Conservation (phyloP, 2,888 invertebrate species). For the Cataglyphis cursor region DNA sequence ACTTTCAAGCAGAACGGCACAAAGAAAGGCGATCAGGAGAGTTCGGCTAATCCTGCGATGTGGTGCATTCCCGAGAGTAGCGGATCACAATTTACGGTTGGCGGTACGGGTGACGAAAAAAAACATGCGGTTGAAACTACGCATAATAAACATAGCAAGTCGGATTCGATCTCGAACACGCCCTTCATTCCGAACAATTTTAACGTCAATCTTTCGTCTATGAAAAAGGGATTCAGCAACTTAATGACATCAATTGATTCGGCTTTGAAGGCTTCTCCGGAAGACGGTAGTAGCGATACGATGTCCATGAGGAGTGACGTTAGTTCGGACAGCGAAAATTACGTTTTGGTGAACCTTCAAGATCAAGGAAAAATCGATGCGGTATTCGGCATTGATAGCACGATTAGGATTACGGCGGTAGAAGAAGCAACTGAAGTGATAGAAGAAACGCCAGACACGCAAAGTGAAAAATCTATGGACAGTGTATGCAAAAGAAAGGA, state of each 20-base stretch:
- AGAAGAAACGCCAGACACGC: slow-evolving; percentile 92
- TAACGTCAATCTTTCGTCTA: slow-evolving; percentile 90
- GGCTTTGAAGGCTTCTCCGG: slow-evolving; percentile 91
- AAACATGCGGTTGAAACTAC: slow-evolving; percentile 36
- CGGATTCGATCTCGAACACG: slow-evolving; percentile 74
- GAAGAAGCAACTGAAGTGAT: slow-evolving; percentile 95
- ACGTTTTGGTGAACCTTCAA: slow-evolving; percentile 92
- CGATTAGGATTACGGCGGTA: slow-evolving; percentile 87
- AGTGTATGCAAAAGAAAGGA: slow-evolving; percentile 93
- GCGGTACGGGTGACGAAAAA: slow-evolving; percentile 64
- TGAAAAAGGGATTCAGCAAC: slow-evolving; percentile 94
- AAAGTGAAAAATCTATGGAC: slow-evolving; percentile 94
- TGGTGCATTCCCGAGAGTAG: slow-evolving; percentile 32
- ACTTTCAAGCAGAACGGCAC: slow-evolving; percentile 84
- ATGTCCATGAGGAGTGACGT: slow-evolving; percentile 93
- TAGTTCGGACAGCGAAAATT: slow-evolving; percentile 96
- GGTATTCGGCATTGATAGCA: slow-evolving; percentile 84
- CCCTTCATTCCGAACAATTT: slow-evolving; percentile 85
- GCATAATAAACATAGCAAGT: slow-evolving; percentile 66
- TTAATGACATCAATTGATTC: slow-evolving; percentile 95
- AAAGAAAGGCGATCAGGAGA: slow-evolving; percentile 71
- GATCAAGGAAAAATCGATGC: slow-evolving; percentile 89
- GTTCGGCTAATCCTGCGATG: slow-evolving; percentile 35
- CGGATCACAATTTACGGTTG: slow-evolving; percentile 41
- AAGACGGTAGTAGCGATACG: slow-evolving; percentile 92